These are phyloP conservation scores for Rhynchophorus ferrugineus DNA, from an alignment of 1,140 invertebrate species.

Conservation along the genomic window DNA sequence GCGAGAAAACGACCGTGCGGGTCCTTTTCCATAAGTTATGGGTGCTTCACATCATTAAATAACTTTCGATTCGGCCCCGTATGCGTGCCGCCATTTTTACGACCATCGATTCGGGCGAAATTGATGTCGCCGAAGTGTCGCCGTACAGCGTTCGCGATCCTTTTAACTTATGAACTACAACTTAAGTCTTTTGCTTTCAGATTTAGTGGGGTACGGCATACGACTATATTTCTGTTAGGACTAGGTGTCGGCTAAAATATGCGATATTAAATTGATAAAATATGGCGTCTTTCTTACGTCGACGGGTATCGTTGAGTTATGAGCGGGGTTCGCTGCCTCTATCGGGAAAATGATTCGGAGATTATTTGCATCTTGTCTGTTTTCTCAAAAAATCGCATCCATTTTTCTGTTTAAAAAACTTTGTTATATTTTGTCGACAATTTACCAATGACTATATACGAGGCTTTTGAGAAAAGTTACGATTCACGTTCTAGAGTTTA, in stretches of 20 bases:
- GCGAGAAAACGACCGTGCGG: too few species aligned
- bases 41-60: background rate
- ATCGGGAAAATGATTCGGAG: too few species aligned
- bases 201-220: conserved; percentile 10
- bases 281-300: background rate
- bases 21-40: too few species aligned
- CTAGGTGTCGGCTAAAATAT: conserved; percentile 13
- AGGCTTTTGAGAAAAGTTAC: too few species aligned
- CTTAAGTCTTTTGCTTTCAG: conserved; percentile 13
- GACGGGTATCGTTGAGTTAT: background rate
- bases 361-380: too few species aligned
- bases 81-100: conserved; percentile 3
- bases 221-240: conserved; percentile 12
- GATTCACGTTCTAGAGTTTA: too few species aligned
- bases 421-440: too few species aligned
- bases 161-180: conserved; percentile 17
- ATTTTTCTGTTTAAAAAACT: too few species aligned
- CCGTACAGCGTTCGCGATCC: background rate
- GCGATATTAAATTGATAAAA: conserved; percentile 18
- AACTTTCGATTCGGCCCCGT: background rate
- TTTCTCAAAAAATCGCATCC: too few species aligned
- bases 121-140: conserved; percentile 12
- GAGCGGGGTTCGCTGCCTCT: too few species aligned
- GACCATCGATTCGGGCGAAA: conserved; percentile 12
- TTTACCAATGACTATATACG: too few species aligned